These are phyloP conservation scores for Epistrophella euchroma DNA, from an alignment of 2,888 invertebrate species.

Conservation along the genomic window DNA sequence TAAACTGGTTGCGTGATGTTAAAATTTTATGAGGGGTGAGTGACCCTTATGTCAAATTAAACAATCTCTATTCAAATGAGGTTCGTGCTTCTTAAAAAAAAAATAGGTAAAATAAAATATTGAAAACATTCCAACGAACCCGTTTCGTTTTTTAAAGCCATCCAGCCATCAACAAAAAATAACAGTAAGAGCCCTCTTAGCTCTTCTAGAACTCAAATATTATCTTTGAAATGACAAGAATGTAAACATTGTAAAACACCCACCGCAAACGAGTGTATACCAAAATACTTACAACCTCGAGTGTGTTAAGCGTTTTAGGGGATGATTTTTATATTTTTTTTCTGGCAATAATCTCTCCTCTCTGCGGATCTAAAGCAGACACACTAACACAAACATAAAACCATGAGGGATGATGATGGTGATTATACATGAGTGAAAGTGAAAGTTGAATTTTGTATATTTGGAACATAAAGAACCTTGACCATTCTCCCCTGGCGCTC, in stretches of 20 bases:
- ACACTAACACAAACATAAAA: slow-evolving; percentile 73
- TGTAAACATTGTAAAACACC: slow-evolving; percentile 76
- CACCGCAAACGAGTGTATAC: slow-evolving; percentile 74
- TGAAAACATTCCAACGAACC: slow-evolving; percentile 23
- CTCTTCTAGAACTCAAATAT: slow-evolving; percentile 70
- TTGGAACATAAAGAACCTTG: slow-evolving; percentile 82
- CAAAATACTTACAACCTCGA: slow-evolving; percentile 71
- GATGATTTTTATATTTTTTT: slow-evolving; percentile 48
- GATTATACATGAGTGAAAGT: slow-evolving; percentile 77
- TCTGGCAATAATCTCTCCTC: not conserved
- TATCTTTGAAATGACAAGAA: slow-evolving; percentile 74
- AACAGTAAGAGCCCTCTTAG: slow-evolving; percentile 58
- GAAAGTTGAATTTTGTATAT: slow-evolving; percentile 67
- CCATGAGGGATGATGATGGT: slow-evolving; percentile 78
- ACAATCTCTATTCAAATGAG: slow-evolving; percentile 33
- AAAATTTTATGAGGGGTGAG: slow-evolving; percentile 43
- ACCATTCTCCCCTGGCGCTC: slow-evolving; percentile 78
- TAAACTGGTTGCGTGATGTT: slow-evolving; percentile 70
- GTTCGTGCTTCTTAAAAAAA: slow-evolving; percentile 32
- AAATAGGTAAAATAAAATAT: slow-evolving; percentile 17
- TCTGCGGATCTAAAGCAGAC: slow-evolving; percentile 37
- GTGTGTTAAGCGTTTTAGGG: slow-evolving; percentile 58
- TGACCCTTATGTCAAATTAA: slow-evolving; percentile 51
- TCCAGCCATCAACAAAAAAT: slow-evolving; percentile 36
- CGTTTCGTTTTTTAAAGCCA: slow-evolving; percentile 19